Conservation (phyloP, 2,113 vertebrate species). For the Mus spicilegus region DNA sequence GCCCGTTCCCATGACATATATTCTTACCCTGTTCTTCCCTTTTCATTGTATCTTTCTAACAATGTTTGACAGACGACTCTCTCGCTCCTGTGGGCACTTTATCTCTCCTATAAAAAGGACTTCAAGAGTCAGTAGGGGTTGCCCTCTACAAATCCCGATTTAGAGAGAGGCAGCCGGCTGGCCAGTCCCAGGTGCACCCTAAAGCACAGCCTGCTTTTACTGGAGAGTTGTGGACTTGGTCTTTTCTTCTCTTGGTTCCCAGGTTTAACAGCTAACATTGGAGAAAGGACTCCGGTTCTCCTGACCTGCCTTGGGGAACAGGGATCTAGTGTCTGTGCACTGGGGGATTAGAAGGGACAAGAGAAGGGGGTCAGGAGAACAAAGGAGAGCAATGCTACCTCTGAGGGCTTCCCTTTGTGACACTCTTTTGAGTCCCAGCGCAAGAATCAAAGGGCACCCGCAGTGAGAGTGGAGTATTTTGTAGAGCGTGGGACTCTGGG, state of each 20-base stretch:
- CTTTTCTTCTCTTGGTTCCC: not conserved
- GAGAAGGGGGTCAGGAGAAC: not conserved
- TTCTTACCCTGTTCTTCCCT: not conserved
- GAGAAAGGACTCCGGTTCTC: not conserved
- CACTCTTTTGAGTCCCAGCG: not conserved
- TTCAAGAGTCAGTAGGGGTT: not conserved
- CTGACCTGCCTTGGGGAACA: not conserved
- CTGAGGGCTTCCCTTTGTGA: not conserved
- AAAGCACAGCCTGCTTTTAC: not conserved
- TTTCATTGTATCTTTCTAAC: not conserved
- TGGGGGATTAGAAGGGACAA: not conserved
- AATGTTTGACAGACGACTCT: not conserved
- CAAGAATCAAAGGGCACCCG: not conserved
- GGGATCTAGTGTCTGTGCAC: not conserved
- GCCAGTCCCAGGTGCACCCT: not conserved
- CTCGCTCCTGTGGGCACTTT: not conserved
- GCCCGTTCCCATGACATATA: not conserved
- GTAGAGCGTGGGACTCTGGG: not conserved
- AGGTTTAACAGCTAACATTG: not conserved
- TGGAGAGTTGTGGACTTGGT: not conserved
- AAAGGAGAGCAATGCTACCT: not conserved
- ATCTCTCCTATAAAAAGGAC: not conserved
- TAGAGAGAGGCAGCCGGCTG: not conserved
- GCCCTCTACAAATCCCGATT: not conserved
- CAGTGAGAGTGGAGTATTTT: not conserved